Evolutionary conservation across 2,888 invertebrate species (phyloP), one percentile per base, ranked within the genome.

Genomic region (Ptilodon capucinus): DNA sequence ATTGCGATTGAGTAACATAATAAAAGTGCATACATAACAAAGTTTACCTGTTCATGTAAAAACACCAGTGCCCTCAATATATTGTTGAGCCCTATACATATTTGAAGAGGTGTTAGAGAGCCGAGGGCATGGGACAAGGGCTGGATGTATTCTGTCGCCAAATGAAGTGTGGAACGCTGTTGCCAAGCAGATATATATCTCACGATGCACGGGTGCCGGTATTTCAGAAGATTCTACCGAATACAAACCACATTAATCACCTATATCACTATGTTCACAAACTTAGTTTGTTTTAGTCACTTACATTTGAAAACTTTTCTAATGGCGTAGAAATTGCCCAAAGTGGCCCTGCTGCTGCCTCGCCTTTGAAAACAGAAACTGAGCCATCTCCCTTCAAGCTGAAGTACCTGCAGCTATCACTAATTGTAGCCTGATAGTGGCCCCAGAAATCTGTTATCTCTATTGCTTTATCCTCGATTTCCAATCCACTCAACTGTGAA

Each of bases 161-260:
- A 91, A 79, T 94, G 94, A 66, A 94, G 93, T 54, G 94, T 95
- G 8, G 95, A 94, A 36, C 94, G 93, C 66, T 95, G 94, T 51
- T 94, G 93, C 94, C 97, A 96, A 1, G 95, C 95, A 18, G 95
- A 94, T 56, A 97, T 92, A 75, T 96, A 97, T 71, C 94, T 95
- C 9, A 97, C 84, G 63, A 98, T 96, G 67, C 94, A 95, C 0
- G 98, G 98, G 86, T 98, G 97, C 0, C 97, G 94, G 81, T 96
- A 94, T 47, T 96, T 93, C 91, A 95, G 95, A 51, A 97, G 91
- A 86, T 96, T 96, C 97, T 97, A 82, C 46, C 93, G 92, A 48
- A 40, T 56, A 91, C 84, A 52, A 47, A 42, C 36, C 18, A 16
- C 42, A 53, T 43, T 51, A 17, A 8, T 35, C n/a, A n/a, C n/a